Conservation (phyloP, 2,113 vertebrate genomes). For the human (Homo sapiens) region GRCh38 chr5:54628001-54628500, state of each 20-base stretch:
- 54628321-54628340: background rate
- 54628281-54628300: background rate
- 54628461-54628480: background rate
- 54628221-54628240: background rate
- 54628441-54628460: background rate
- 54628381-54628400: background rate
- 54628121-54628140: background rate
- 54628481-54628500: background rate
- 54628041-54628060: background rate
- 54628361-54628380: background rate
- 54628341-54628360: background rate
- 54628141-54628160: background rate
- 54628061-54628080: background rate
- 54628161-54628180: background rate
- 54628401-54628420: background rate
- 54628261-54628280: background rate
- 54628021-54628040: background rate
- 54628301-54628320: background rate
- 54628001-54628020: background rate
- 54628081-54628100: background rate
- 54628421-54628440: background rate
- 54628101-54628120: background rate
- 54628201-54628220: background rate
- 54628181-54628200: background rate
- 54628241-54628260: background rate